Conservation (phyloP, 2,888 invertebrate genomes). For the Andrena bucephala region DNA sequence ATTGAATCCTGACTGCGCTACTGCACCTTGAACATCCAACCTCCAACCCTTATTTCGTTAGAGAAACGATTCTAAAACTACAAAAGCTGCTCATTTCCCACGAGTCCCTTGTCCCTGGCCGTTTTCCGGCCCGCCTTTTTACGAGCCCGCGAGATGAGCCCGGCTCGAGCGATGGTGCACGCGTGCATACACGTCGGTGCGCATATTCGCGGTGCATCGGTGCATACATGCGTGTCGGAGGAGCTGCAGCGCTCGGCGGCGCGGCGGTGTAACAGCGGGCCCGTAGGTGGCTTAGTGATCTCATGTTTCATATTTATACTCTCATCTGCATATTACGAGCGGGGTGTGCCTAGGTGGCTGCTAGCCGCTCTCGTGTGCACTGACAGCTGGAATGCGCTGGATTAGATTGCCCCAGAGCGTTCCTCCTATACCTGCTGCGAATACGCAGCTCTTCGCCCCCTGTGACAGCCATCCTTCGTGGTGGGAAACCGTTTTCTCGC, state of each 20-base stretch:
- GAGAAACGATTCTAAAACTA: background rate
- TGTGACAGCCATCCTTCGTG: constrained; percentile 37
- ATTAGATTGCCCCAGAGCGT: constrained; percentile 72
- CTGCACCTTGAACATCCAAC: no score
- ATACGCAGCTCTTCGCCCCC: constrained; percentile 39
- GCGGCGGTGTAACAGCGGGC: constrained; percentile 41
- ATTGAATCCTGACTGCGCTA: no score
- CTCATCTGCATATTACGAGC: constrained; percentile 81
- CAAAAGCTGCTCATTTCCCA: constrained; percentile 1
- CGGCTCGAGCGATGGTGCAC: constrained; percentile 32
- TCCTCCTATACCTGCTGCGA: constrained; percentile 63
- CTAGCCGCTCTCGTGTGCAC: constrained; percentile 61
- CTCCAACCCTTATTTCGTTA: no score
- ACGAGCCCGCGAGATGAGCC: constrained; percentile 37
- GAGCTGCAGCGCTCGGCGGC: constrained; percentile 54
- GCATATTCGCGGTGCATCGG: constrained; percentile 61
- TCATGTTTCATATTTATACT: constrained; percentile 81
- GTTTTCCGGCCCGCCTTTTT: background rate
- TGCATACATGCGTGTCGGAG: constrained; percentile 64
- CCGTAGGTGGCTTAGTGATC: constrained; percentile 79
- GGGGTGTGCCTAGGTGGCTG: constrained; percentile 75
- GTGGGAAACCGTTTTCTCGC: constrained; percentile 17
- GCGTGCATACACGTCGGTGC: constrained; percentile 53
- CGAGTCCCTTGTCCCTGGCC: constrained; percentile 1
- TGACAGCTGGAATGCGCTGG: constrained; percentile 74